Percentiles rank a stretch among this genome's conserved stretches.
These are phyloP conservation scores for Sminthurides aquaticus DNA, from an alignment of 2,888 invertebrate genomes.

Conservation along the genomic window DNA sequence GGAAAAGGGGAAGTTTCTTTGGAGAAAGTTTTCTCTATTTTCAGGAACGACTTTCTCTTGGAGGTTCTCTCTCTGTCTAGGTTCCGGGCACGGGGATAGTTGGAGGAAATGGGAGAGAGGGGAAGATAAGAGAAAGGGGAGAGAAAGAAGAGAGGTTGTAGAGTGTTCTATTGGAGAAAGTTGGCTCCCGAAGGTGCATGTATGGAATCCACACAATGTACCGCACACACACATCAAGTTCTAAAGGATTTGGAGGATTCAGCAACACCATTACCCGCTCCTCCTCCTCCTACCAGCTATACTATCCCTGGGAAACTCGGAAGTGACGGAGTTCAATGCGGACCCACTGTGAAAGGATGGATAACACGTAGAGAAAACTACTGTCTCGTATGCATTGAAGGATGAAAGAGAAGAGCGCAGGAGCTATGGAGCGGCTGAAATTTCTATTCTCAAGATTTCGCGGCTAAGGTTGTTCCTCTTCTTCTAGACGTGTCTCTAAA, in stretches of 20 bases:
- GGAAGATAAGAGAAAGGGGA: not conserved
- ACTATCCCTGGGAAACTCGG: not conserved
- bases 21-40: too few species aligned
- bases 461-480: constrained; percentile 25
- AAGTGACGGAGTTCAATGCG: not conserved
- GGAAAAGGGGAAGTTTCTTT: too few species aligned
- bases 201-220: not conserved
- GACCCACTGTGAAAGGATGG: not conserved
- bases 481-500: not conserved
- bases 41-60: too few species aligned
- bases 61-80: too few species aligned
- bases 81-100: not conserved
- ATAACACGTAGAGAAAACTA: not conserved
- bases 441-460: constrained; percentile 40
- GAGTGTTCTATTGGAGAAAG: not conserved
- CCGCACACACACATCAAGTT: not conserved
- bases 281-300: too few species aligned
- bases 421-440: constrained; percentile 4
- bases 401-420: constrained; percentile 1
- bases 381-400: not conserved
- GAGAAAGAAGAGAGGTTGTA: not conserved
- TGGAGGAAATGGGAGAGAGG: not conserved
- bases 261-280: not conserved
- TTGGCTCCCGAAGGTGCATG: not conserved
- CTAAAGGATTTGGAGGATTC: not conserved